Evolutionary conservation across 1,140 invertebrate species (phyloP), one percentile per base, ranked within the genome.

Genomic region (Drosophila nikananu): DNA sequence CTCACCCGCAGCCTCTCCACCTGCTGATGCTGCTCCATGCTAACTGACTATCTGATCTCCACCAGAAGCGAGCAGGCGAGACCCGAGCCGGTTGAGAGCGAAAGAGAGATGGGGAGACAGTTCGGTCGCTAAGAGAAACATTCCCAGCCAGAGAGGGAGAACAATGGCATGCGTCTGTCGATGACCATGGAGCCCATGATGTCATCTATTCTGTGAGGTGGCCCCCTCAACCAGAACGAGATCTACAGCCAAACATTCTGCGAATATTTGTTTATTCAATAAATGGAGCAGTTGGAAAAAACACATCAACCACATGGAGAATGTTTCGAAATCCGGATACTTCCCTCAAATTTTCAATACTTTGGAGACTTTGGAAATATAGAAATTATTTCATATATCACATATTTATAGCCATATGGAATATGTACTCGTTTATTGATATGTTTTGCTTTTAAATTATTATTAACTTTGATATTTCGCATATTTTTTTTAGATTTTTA

Each of bases 1-100:
- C 75, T 86, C 58, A 92, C 86, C 70, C 90, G 81, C 35, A 92
- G 49, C 27, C 81, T 82, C 68, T 74, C 71, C 68, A 74, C 67
- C 73, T 83, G 70, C 76, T 77, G 73, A 49, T 66, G 76, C 67
- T 82, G 80, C 42, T 91, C 86, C 84, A 90, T 90, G 72, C 63
- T 74, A 68, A 86, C 82, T 91, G 82, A 58, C 46, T 41, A 48
- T 72, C 46, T 55, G 66, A 79, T 79, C 77, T 74, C 67, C 77
- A n/a, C 59, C 52, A 54, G 48, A 9, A 9, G 30, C 30, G 30
- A 5, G 9, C 30, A 30, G 9, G 7, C 42, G 8, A 44, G 37
- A 25, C 23, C 17, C 35, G n/a, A 27, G 6, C 17, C 19, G 32
- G n/a, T 10, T 25, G 39, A 39, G 39, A 77, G 13, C 54, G n/a